Percentiles rank a stretch among this genome's conserved stretches.
Evolutionary conservation across 2,888 invertebrate species (phyloP).

Genomic region (Habroteleia sp.): DNA sequence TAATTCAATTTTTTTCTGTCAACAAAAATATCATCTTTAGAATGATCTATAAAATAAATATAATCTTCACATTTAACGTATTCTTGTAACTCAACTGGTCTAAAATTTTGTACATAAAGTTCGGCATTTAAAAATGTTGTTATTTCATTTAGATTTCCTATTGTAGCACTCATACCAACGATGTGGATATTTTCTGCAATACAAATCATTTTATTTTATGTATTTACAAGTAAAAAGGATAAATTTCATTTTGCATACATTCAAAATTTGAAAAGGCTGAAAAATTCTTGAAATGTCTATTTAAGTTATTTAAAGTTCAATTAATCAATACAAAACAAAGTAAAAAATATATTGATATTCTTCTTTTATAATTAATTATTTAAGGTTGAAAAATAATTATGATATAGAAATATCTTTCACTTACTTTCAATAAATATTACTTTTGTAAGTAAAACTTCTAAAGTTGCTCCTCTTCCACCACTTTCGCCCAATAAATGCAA

Average conservation of each 20-base stretch:
- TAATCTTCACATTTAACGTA: constrained; percentile 89
- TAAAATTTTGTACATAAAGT: constrained; percentile 91
- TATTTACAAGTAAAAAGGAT: no score
- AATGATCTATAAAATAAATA: constrained; percentile 83
- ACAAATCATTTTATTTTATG: no score
- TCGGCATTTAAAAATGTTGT: constrained; percentile 90
- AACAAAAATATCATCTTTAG: constrained; percentile 82
- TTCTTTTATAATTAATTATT: no score
- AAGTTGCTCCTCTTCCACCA: constrained; percentile 89
- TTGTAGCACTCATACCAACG: constrained; percentile 98
- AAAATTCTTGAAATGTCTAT: no score
- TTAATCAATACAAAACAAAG: no score
- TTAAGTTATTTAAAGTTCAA: no score
- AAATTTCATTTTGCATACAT: no score
- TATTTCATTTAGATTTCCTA: constrained; percentile 93
- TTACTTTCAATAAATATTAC: constrained; percentile 87
- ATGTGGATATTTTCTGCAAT: constrained; percentile 89
- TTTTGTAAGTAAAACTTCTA: constrained; percentile 93
- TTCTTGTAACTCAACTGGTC: constrained; percentile 93
- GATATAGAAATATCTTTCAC: no score
- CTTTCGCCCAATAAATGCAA: constrained; percentile 95
- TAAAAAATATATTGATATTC: no score
- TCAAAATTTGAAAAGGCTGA: no score
- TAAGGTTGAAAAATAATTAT: no score
- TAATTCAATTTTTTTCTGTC: constrained; percentile 82